Conservation (phyloP, 23 tunicate species). For the Ascidia mentula region DNA sequence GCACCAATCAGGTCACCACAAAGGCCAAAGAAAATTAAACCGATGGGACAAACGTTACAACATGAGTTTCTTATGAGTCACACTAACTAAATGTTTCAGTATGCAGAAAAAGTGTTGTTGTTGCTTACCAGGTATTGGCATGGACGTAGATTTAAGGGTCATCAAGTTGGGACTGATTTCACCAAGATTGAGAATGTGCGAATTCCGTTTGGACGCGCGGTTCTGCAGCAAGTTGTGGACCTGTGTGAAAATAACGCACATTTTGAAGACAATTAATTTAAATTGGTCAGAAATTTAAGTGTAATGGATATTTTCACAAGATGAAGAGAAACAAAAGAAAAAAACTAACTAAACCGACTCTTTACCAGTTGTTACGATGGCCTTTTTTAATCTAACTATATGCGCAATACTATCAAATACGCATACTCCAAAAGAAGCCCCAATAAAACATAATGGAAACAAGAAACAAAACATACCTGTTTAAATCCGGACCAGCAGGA, state of each 20-base stretch:
- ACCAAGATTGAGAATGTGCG: conserved; percentile 64
- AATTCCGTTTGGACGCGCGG: conserved; percentile 75
- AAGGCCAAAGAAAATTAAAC: background rate
- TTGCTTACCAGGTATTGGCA: conserved; percentile 96
- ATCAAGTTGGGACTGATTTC: conserved; percentile 94
- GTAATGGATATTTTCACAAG: no score
- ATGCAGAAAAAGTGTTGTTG: no score
- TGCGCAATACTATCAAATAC: no score
- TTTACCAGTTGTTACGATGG: no score
- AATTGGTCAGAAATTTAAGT: no score
- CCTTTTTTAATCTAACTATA: no score
- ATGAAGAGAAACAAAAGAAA: no score
- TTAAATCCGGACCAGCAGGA: conserved; percentile 97
- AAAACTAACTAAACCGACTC: no score
- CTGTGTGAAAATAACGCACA: conserved; percentile 36
- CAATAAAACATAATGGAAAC: no score
- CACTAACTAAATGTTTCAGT: no score
- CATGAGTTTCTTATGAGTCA: background rate
- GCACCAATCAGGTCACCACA: background rate
- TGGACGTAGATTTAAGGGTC: conserved; percentile 70
- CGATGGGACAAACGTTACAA: background rate
- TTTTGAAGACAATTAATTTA: no score
- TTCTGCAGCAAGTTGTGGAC: conserved; percentile 61
- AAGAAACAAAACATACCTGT: conserved; percentile 83
- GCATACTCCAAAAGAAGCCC: no score